Conservation (phyloP, 2,888 invertebrate genomes). For the Psococerastis gibbosa region DNA sequence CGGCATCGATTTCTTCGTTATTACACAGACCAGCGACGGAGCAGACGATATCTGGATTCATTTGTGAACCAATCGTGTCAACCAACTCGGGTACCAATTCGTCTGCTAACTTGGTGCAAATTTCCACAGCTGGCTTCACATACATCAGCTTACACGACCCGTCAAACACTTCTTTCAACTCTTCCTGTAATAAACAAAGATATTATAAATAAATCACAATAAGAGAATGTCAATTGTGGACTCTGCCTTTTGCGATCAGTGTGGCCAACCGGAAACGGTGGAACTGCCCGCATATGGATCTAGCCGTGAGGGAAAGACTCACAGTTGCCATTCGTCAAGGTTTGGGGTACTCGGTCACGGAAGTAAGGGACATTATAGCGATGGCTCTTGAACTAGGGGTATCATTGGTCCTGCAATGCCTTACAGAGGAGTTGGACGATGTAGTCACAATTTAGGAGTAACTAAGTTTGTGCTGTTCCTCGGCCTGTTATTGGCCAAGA, state of each 20-base stretch:
- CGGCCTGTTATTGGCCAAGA: too few species aligned
- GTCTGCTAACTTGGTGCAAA: conserved; percentile 63
- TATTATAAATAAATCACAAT: conserved; percentile 2
- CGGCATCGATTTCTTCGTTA: conserved; percentile 29
- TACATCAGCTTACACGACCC: conserved; percentile 69
- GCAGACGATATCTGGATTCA: conserved; percentile 80
- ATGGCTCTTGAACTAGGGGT: too few species aligned
- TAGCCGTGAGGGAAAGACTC: too few species aligned
- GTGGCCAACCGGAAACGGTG: neutral
- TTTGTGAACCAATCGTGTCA: conserved; percentile 71
- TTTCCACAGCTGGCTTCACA: conserved; percentile 47
- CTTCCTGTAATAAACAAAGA: conserved; percentile 34
- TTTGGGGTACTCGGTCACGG: too few species aligned
- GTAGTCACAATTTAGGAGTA: too few species aligned
- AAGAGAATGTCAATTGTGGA: neutral
- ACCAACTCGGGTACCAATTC: conserved; percentile 73
- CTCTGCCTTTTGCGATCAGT: neutral
- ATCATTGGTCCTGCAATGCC: too few species aligned
- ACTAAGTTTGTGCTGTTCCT: too few species aligned
- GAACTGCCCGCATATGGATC: too few species aligned
- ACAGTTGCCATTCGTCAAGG: too few species aligned
- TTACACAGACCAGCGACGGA: conserved; percentile 77
- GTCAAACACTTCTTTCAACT: conserved; percentile 69
- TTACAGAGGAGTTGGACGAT: too few species aligned
- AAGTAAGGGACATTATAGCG: too few species aligned